phyloP scores from a whole-genome alignment of 2,113 vertebrate genomes.

The Xenopus laevis region DNA sequence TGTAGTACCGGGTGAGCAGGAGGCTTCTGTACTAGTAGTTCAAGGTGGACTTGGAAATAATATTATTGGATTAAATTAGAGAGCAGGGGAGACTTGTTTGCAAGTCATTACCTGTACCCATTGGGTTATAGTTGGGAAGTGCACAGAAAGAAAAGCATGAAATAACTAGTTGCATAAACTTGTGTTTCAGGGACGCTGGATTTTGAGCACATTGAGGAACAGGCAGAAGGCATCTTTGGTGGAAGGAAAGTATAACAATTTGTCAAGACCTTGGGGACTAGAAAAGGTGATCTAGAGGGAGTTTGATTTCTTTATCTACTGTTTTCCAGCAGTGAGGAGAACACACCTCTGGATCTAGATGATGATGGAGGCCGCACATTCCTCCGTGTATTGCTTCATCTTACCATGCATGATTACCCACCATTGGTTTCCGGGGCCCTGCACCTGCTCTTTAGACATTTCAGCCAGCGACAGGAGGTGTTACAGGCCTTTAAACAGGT shows the following conservation, averaged over 20 bases:
- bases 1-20: conserved; percentile 65
- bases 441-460: conserved; percentile 94
- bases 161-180: too few relatives aligned
- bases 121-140: too few relatives aligned
- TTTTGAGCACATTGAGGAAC: conserved; percentile 95
- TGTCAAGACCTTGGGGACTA: too few relatives aligned
- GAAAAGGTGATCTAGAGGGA: too few relatives aligned
- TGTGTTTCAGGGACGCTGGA: conserved; percentile 76
- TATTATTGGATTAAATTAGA: too few relatives aligned
- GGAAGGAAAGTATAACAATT: conserved; percentile 74
- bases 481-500: conserved; percentile 98
- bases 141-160: too few relatives aligned
- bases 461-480: conserved; percentile 96
- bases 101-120: too few relatives aligned
- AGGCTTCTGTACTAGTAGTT: too few relatives aligned
- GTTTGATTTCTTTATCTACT: not conserved
- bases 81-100: too few relatives aligned
- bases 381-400: conserved; percentile 85
- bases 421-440: conserved; percentile 93
- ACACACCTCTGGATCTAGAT: conserved; percentile 88
- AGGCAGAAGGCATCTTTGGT: conserved; percentile 95
- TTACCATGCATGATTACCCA: conserved; percentile 97
- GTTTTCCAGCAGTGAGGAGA: conserved; percentile 78
- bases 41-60: not conserved
- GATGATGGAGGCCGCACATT: conserved; percentile 94